Conservation (phyloP, 2,888 invertebrate species). For the Tortrix viridana region DNA sequence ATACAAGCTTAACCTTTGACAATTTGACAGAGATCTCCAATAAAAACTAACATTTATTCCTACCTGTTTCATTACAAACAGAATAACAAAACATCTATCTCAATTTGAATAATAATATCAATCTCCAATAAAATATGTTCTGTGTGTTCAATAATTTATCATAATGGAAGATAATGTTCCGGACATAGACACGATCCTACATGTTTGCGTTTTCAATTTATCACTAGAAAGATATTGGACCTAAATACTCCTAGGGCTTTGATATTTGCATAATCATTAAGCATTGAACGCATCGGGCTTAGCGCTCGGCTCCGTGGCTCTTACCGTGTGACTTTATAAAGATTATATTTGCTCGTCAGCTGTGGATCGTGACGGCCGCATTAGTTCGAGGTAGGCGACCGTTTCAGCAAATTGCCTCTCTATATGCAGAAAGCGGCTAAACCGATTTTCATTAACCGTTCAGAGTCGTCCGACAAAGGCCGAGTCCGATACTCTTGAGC, state of each 20-base stretch:
- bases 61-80: conserved; percentile 24
- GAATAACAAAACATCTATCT: conserved; percentile 35
- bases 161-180: conserved; percentile 44
- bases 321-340: conserved; percentile 46
- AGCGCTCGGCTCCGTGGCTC: conserved; percentile 40
- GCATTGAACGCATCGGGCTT: conserved; percentile 53
- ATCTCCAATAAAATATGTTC: conserved; percentile 25
- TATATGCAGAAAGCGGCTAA: conserved; percentile 75
- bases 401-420: conserved; percentile 75
- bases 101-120: conserved; percentile 31
- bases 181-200: conserved; percentile 44
- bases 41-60: conserved; percentile 26
- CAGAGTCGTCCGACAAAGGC: conserved; percentile 58
- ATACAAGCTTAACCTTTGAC: conserved; percentile 51
- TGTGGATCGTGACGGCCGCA: conserved; percentile 54
- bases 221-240: conserved; percentile 55
- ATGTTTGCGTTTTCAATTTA: conserved; percentile 53
- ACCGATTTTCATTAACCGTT: conserved; percentile 76
- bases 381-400: conserved; percentile 67
- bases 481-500: conserved; percentile 48
- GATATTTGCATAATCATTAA: conserved; percentile 68
- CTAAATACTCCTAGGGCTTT: conserved; percentile 59
- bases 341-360: conserved; percentile 50
- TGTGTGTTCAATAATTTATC: conserved; percentile 35
- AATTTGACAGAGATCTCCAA: conserved; percentile 41